Conservation (phyloP, 2,888 invertebrate species). For the Dysmachus trigonus region DNA sequence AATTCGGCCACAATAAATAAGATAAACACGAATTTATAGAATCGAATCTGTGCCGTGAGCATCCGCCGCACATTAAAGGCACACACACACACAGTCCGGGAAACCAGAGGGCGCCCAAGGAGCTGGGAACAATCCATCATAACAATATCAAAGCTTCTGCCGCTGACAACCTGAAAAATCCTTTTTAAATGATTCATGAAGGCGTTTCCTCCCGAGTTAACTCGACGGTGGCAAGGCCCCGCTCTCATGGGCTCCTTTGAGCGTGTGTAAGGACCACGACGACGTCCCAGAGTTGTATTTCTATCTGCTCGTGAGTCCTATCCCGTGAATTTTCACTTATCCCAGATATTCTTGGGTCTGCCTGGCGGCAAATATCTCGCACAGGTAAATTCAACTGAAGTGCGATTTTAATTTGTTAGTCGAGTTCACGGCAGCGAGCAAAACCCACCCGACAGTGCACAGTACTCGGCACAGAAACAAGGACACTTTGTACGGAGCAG, state of each 20-base stretch:
- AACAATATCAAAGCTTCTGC: constrained; percentile 43
- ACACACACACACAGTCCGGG: background rate
- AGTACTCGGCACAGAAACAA: constrained; percentile 9
- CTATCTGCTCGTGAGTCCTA: background rate
- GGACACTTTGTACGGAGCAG: background rate
- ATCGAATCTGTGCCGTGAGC: background rate
- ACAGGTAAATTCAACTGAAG: constrained; percentile 22
- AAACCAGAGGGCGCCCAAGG: background rate
- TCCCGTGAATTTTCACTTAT: background rate
- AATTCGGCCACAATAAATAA: background rate
- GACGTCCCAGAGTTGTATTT: background rate
- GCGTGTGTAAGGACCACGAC: background rate
- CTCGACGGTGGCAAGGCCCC: background rate
- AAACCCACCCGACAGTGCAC: too few relatives aligned
- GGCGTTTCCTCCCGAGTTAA: constrained; percentile 38
- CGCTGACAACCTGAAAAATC: constrained; percentile 38
- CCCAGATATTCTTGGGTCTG: background rate
- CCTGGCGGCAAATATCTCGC: constrained; percentile 9
- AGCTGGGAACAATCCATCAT: constrained; percentile 38
- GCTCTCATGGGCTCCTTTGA: background rate
- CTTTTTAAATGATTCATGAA: constrained; percentile 44
- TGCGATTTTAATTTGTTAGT: constrained; percentile 32
- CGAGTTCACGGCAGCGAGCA: constrained; percentile 13
- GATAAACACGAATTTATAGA: background rate
- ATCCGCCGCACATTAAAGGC: background rate